Conservation (phyloP, 2,797 vertebrate species). For the Vespertilio murinus region DNA sequence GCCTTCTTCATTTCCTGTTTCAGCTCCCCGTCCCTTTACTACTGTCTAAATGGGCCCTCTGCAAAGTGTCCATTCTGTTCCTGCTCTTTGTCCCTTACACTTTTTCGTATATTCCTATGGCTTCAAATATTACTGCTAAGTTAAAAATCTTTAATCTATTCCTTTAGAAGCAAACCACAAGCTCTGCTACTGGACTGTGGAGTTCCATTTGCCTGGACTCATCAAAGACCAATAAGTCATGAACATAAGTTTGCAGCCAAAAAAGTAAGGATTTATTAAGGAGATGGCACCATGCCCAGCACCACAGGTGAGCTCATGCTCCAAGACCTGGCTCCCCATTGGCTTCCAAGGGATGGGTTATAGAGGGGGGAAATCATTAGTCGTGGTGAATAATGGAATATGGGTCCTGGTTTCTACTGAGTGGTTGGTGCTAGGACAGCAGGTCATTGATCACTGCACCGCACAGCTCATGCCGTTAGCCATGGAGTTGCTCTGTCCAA, state of each 20-base stretch:
- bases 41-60: neutral
- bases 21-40: neutral
- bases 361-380: neutral
- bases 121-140: neutral
- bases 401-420: neutral
- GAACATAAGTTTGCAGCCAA: neutral
- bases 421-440: neutral
- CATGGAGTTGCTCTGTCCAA: neutral
- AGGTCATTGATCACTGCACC: neutral
- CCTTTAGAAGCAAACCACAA: neutral
- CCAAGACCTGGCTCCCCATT: neutral
- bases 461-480: neutral
- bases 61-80: neutral
- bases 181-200: neutral
- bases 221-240: neutral
- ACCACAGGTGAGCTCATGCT: neutral
- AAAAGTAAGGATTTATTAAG: neutral
- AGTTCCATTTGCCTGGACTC: neutral
- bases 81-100: neutral
- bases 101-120: neutral
- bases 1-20: constrained; percentile 1
- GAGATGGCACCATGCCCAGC: neutral
- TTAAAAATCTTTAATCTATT: neutral
- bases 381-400: neutral
- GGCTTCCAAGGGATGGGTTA: neutral